These are phyloP conservation scores for Pomacea maculata DNA, from an alignment of 1,140 invertebrate species.

Conservation along the genomic window DNA sequence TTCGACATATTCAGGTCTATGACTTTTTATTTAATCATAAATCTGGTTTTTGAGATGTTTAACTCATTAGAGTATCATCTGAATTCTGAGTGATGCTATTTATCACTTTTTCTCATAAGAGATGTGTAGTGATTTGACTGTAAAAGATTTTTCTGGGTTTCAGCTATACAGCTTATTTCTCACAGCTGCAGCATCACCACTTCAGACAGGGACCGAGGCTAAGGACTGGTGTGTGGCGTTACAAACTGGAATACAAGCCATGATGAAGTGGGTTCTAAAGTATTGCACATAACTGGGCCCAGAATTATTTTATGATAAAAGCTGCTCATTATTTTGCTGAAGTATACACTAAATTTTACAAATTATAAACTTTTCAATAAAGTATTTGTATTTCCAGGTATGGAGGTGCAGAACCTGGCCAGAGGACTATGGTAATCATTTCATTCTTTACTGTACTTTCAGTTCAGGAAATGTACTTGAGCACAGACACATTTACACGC, in stretches of 20 bases:
- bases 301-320: too few species aligned
- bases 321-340: too few species aligned
- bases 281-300: too few species aligned
- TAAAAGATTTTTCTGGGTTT: slow-evolving; percentile 48
- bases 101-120: too few species aligned
- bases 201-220: slow-evolving; percentile 26
- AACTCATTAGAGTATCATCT: too few species aligned
- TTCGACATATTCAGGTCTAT: too few species aligned
- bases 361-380: too few species aligned
- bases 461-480: background rate
- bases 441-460: background rate
- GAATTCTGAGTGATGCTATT: too few species aligned
- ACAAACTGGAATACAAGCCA: slow-evolving; percentile 35
- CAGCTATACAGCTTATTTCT: slow-evolving; percentile 72
- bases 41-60: too few species aligned
- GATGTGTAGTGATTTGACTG: background rate
- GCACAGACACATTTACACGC: too few species aligned
- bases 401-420: slow-evolving; percentile 77
- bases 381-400: slow-evolving; percentile 68
- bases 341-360: too few species aligned
- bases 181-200: slow-evolving; percentile 69
- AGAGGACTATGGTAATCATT: slow-evolving; percentile 76
- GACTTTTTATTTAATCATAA: too few species aligned
- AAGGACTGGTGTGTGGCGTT: slow-evolving; percentile 32
- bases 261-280: slow-evolving; percentile 38